phyloP scores from a whole-genome alignment of 2,113 vertebrate genomes.

The Lutjanus erythropterus region DNA sequence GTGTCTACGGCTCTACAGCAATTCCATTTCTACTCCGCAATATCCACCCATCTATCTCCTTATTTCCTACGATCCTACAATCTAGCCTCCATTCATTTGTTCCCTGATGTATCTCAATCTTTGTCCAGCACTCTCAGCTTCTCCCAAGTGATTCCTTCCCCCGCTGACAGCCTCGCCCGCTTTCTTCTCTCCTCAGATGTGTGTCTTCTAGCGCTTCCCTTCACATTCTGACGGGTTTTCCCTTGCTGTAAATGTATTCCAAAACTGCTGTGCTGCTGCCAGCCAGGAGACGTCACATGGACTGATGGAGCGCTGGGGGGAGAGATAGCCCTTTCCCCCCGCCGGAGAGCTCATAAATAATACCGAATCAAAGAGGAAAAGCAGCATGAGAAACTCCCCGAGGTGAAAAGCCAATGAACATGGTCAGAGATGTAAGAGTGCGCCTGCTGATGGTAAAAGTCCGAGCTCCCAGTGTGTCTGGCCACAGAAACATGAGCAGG shows the following conservation, averaged over 20 bases:
- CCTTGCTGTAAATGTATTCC: constrained; percentile 69
- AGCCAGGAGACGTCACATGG: constrained; percentile 63
- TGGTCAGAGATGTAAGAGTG: constrained; percentile 50
- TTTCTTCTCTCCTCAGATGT: constrained; percentile 48
- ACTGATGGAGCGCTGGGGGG: constrained; percentile 66
- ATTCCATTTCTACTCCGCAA: constrained; percentile 40
- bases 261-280: constrained; percentile 66
- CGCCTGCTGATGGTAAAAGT: constrained; percentile 45
- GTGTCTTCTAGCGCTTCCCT: constrained; percentile 45
- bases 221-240: constrained; percentile 58
- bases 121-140: constrained; percentile 49
- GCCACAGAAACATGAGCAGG: constrained; percentile 50
- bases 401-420: constrained; percentile 64
- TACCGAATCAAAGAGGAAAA: constrained; percentile 73
- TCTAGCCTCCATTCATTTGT: constrained; percentile 52
- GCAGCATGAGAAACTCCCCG: constrained; percentile 56
- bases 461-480: constrained; percentile 21
- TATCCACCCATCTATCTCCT: constrained; percentile 44
- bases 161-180: constrained; percentile 40
- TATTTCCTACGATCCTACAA: constrained; percentile 40
- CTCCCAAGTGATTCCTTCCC: constrained; percentile 38
- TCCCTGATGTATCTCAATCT: constrained; percentile 65
- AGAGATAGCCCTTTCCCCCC: constrained; percentile 54
- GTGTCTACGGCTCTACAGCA: constrained; percentile 24
- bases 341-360: constrained; percentile 76